Evolutionary conservation across 2,797 vertebrate species (phyloP).

Genomic region (Agapornis canus): DNA sequence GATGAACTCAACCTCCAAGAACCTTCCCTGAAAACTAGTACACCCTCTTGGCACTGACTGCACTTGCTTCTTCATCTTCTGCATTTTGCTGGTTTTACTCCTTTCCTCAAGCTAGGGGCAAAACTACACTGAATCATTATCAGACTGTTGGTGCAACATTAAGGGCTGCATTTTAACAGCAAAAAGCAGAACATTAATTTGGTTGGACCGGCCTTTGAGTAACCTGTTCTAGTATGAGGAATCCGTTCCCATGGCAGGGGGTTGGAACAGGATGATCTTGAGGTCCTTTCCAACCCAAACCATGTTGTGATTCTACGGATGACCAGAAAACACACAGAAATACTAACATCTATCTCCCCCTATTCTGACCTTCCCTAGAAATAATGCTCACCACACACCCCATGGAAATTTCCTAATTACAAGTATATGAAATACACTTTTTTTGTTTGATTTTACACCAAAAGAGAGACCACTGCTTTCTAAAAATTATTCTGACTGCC

Average conservation of each 20-base stretch:
- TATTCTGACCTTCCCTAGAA: background rate
- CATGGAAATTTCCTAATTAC: background rate
- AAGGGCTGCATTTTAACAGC: background rate
- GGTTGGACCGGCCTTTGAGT: background rate
- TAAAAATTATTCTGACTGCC: background rate
- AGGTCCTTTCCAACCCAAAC: background rate
- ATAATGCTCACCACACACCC: fast-evolving
- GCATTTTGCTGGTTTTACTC: background rate
- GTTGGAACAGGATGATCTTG: background rate
- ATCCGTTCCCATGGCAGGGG: background rate
- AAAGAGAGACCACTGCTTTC: background rate
- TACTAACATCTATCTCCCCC: background rate
- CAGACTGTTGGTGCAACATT: background rate
- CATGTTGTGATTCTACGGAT: background rate
- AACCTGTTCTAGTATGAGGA: background rate
- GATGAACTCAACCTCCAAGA: background rate
- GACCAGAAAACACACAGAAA: background rate
- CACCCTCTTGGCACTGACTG: background rate
- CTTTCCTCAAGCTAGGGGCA: background rate
- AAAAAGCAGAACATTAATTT: background rate
- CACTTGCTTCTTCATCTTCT: background rate
- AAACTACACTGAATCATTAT: background rate
- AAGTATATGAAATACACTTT: background rate
- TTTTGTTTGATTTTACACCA: background rate
- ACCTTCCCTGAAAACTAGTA: background rate